Conservation (phyloP, 2,113 vertebrate genomes). For the Eira barbara region DNA sequence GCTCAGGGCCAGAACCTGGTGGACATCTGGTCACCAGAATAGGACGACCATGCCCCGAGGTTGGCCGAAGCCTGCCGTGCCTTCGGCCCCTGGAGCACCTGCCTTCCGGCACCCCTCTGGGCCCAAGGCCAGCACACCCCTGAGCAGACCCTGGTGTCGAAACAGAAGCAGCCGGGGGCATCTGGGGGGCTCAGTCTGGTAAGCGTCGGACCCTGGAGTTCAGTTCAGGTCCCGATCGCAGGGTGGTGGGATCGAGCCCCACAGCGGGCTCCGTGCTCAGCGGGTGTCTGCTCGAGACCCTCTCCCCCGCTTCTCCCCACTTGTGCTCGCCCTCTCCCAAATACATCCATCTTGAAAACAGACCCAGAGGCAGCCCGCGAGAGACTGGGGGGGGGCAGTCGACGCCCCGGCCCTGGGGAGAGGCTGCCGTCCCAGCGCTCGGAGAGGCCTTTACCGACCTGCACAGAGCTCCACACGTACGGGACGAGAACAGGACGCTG, state of each 20-base stretch:
- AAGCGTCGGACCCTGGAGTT: not conserved
- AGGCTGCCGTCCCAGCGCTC: not conserved
- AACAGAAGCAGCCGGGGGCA: not conserved
- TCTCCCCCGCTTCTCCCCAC: not conserved
- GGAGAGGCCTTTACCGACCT: not conserved
- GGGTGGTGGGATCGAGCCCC: not conserved
- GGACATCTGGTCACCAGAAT: not conserved
- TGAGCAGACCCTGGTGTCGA: not conserved
- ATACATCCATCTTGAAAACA: not conserved
- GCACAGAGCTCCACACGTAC: rapidly evolving
- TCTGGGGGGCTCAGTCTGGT: not conserved
- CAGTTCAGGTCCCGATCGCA: not conserved
- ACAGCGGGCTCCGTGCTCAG: not conserved
- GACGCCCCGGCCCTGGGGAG: not conserved
- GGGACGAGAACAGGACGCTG: not conserved
- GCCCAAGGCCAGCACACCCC: not conserved
- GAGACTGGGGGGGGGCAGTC: not conserved
- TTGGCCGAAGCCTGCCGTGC: not conserved
- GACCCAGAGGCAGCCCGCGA: not conserved
- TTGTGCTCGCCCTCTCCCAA: not conserved
- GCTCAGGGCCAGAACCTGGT: not conserved
- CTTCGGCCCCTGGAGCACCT: not conserved
- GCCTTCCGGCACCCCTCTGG: not conserved
- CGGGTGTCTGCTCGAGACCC: not conserved
- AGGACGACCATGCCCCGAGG: not conserved